Percentiles rank a stretch among this genome's conserved stretches.
Evolutionary conservation across 92 coral and sea anemone genomes (phyloP).

Genomic region (Muricea muricata): DNA sequence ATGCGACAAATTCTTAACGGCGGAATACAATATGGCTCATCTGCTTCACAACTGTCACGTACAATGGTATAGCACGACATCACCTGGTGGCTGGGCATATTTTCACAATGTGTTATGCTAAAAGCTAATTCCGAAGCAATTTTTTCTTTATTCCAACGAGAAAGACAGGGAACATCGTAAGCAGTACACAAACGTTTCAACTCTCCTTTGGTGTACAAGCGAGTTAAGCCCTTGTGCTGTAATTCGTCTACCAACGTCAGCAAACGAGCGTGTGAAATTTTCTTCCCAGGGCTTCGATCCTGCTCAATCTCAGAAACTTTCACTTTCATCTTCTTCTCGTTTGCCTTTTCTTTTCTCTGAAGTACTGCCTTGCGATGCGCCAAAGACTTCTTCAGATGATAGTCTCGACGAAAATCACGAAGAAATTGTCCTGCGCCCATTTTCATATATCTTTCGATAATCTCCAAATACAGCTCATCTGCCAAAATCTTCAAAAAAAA

Average conservation of each 20-base stretch:
- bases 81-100: not conserved
- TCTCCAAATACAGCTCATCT: not conserved
- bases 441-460: not conserved
- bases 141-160: constrained; percentile 46
- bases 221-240: not conserved
- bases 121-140: not conserved
- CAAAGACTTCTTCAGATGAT: not conserved
- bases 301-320: not conserved
- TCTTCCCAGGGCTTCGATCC: constrained; percentile 1
- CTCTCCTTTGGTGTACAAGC: not conserved
- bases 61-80: not conserved
- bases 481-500: not conserved
- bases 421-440: constrained; percentile 29
- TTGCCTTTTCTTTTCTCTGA: not conserved
- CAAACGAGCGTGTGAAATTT: not conserved
- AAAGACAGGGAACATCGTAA: not conserved
- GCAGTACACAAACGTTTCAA: not conserved
- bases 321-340: not conserved
- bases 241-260: not conserved
- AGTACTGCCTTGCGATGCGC: not conserved
- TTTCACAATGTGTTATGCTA: not conserved
- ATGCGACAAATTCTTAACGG: constrained; percentile 5
- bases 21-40: not conserved
- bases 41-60: not conserved
- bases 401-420: not conserved